A percentile compares a stretch with the other conserved stretches of the same genome.
Evolutionary conservation across 64 coral and sea anemone genomes (phyloP).

Genomic region (Dendronephthya gigantea): DNA sequence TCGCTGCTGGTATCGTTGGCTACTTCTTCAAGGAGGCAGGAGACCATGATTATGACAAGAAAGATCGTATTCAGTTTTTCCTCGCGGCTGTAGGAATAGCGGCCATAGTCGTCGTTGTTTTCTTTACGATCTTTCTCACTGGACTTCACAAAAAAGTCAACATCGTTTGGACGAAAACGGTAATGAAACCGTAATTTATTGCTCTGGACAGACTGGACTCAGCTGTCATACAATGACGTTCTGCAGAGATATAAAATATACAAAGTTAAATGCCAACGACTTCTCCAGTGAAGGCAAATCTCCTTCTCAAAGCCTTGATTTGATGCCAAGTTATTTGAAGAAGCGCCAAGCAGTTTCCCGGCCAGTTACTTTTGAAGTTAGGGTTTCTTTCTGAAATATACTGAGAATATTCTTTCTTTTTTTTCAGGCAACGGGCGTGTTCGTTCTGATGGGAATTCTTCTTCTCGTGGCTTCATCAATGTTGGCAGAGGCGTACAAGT

Average conservation of each 20-base stretch:
- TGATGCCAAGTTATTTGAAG: too few species aligned
- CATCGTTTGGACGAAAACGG: background rate
- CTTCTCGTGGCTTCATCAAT: background rate
- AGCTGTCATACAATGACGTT: background rate
- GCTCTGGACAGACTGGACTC: too few species aligned
- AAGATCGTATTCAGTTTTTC: background rate
- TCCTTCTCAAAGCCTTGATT: too few species aligned
- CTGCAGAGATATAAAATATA: background rate
- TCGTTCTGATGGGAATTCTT: background rate
- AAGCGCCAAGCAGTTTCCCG: too few species aligned
- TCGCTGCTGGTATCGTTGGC: background rate
- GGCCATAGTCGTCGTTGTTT: background rate
- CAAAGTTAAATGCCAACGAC: too few species aligned
- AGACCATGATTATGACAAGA: background rate
- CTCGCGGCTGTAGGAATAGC: background rate
- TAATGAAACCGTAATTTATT: background rate
- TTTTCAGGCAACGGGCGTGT: background rate
- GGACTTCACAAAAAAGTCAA: background rate
- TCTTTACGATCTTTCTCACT: background rate
- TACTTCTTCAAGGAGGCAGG: background rate
- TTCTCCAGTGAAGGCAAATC: too few species aligned
- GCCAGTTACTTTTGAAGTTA: too few species aligned
- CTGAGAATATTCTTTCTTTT: background rate
- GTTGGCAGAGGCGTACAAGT: background rate
- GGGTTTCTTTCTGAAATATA: background rate